Evolutionary conservation across 1,140 invertebrate species (phyloP).

Genomic region (Bombus huntii): DNA sequence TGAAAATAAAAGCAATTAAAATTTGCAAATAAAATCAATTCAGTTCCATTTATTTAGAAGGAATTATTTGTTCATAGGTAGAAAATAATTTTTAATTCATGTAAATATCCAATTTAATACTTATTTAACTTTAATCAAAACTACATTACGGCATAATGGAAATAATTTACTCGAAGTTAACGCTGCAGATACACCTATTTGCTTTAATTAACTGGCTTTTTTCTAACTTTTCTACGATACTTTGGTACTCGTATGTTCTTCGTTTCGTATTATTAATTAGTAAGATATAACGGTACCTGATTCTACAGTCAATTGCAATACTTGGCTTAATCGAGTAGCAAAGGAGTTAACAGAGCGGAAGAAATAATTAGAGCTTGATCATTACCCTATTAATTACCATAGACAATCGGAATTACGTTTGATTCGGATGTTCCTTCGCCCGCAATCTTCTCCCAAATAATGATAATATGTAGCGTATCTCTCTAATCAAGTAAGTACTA

Average conservation of each 20-base stretch:
- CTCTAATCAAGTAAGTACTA: not conserved
- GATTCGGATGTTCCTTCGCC: not conserved
- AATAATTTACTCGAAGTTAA: not conserved
- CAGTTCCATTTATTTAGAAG: not conserved
- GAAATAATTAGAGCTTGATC: constrained; percentile 40
- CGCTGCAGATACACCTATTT: too few relatives aligned
- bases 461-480: not conserved
- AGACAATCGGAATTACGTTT: not conserved
- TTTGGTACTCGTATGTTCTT: constrained; percentile 10
- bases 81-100: not conserved
- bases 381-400: constrained; percentile 28
- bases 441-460: not conserved
- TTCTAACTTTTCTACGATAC: not conserved
- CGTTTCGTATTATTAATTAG: constrained; percentile 33
- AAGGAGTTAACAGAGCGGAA: constrained; percentile 46
- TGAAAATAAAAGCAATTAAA: too few relatives aligned
- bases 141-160: not conserved
- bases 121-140: not conserved
- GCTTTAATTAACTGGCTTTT: not conserved
- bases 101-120: not conserved
- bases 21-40: not conserved
- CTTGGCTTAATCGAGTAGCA: constrained; percentile 55
- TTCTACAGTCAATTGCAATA: constrained; percentile 28
- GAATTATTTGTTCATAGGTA: not conserved
- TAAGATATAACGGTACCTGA: constrained; percentile 50